phyloP scores from a whole-genome alignment of 2,797 vertebrate species.

The Leptoclinus maculatus region DNA sequence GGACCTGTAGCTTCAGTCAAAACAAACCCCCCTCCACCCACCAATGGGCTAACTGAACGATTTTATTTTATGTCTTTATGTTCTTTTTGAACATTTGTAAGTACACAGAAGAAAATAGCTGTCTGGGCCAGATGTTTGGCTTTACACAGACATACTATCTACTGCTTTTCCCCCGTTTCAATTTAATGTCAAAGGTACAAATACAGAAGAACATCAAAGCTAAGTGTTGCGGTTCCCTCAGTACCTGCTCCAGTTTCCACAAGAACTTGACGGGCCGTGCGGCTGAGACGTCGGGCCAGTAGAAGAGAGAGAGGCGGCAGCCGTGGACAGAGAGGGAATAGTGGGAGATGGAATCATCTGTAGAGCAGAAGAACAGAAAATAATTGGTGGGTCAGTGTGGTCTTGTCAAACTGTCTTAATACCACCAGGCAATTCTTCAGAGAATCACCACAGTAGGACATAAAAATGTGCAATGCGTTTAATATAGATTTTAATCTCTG shows the following conservation, averaged over 20 bases:
- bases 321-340: conserved; percentile 96
- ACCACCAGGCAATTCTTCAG: conserved; percentile 1
- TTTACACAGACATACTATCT: too few relatives aligned
- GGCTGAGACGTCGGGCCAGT: conserved; percentile 94
- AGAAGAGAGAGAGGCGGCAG: conserved; percentile 96
- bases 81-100: neutral
- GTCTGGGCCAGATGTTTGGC: too few relatives aligned
- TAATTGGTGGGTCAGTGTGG: conserved; percentile 27
- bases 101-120: neutral
- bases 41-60: conserved; percentile 1
- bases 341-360: conserved; percentile 97
- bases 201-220: conserved; percentile 46
- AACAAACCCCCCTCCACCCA: conserved; percentile 42
- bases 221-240: conserved; percentile 31
- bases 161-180: conserved; percentile 17
- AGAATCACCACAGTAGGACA: conserved; percentile 3
- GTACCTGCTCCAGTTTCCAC: conserved; percentile 99
- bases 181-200: conserved; percentile 27
- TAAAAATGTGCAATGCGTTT: neutral
- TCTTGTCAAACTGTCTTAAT: conserved; percentile 18
- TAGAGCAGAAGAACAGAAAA: conserved; percentile 14
- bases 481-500: conserved; percentile 17
- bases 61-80: conserved; percentile 2
- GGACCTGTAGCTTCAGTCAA: conserved; percentile 58
- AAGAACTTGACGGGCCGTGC: conserved; percentile 97